A percentile compares a stretch with the other conserved stretches of the same genome.
These are phyloP conservation scores for Andrena marginata DNA, from an alignment of 2,888 invertebrate species.

Conservation along the genomic window DNA sequence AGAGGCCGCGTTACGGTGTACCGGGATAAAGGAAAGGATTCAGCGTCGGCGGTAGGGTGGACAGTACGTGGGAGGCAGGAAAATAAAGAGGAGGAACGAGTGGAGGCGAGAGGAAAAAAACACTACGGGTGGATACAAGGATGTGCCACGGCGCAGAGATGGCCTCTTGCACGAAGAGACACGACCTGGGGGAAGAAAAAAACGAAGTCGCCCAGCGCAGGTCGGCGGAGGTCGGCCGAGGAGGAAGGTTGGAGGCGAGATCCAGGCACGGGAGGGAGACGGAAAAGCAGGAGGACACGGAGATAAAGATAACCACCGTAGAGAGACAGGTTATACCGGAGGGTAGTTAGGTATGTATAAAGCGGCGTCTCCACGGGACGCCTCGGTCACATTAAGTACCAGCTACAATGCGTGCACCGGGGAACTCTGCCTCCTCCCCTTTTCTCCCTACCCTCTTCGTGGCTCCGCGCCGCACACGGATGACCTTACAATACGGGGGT, in stretches of 20 bases:
- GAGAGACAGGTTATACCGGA: constrained; percentile 46
- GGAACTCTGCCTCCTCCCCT: background rate
- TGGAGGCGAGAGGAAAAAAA: background rate
- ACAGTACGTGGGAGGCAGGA: constrained; percentile 15
- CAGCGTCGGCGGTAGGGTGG: constrained; percentile 8
- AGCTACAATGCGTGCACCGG: constrained; percentile 36
- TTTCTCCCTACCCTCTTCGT: background rate
- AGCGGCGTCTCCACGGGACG: constrained; percentile 55
- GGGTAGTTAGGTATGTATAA: constrained; percentile 62
- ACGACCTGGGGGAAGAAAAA: background rate
- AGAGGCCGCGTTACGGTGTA: constrained; percentile 20
- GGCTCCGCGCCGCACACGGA: background rate
- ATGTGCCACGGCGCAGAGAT: background rate
- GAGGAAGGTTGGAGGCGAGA: background rate
- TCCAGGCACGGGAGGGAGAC: constrained; percentile 7
- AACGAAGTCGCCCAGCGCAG: background rate
- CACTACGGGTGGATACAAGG: background rate
- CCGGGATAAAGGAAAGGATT: constrained; percentile 35
- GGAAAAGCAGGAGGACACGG: constrained; percentile 27
- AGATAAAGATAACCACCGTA: constrained; percentile 50
- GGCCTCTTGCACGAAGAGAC: constrained; percentile 3
- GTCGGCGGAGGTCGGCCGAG: background rate
- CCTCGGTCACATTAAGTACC: constrained; percentile 51
- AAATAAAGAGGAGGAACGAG: background rate
- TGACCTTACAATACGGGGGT: background rate